Evolutionary conservation across 1,140 invertebrate species (phyloP).

Genomic region (Ylistrum balloti): DNA sequence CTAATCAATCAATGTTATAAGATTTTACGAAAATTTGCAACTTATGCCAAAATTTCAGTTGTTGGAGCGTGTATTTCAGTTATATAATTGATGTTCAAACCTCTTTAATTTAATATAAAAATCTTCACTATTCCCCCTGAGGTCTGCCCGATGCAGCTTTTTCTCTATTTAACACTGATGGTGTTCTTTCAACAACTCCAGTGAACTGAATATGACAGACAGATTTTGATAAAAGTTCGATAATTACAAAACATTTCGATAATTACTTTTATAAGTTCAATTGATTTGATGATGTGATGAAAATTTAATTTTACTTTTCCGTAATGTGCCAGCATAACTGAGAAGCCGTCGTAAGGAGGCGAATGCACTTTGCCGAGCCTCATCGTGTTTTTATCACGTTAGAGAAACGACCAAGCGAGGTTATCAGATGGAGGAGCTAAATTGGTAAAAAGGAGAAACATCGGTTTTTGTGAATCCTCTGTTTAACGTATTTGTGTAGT

Average conservation of each 20-base stretch:
- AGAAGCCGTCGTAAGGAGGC: background rate
- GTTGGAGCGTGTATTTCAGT: background rate
- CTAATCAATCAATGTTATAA: background rate
- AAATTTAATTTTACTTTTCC: background rate
- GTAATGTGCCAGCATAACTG: background rate
- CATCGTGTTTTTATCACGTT: background rate
- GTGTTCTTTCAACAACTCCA: no score
- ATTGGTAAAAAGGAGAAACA: conserved; percentile 14
- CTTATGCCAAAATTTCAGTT: background rate
- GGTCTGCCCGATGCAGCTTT: background rate
- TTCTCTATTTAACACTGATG: no score
- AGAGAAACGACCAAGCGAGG: background rate
- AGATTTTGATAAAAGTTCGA: background rate
- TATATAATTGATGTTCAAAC: background rate
- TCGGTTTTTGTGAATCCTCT: background rate
- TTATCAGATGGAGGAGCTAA: background rate
- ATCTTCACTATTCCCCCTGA: background rate
- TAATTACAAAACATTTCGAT: conserved; percentile 4
- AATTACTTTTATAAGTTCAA: conserved; percentile 2
- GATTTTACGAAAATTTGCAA: background rate
- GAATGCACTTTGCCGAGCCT: background rate
- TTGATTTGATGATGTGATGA: background rate
- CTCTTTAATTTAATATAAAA: background rate
- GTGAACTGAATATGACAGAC: background rate
- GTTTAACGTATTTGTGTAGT: conserved; percentile 20